Conservation (phyloP, 2,797 vertebrate genomes). For the Sphenodon punctatus region DNA sequence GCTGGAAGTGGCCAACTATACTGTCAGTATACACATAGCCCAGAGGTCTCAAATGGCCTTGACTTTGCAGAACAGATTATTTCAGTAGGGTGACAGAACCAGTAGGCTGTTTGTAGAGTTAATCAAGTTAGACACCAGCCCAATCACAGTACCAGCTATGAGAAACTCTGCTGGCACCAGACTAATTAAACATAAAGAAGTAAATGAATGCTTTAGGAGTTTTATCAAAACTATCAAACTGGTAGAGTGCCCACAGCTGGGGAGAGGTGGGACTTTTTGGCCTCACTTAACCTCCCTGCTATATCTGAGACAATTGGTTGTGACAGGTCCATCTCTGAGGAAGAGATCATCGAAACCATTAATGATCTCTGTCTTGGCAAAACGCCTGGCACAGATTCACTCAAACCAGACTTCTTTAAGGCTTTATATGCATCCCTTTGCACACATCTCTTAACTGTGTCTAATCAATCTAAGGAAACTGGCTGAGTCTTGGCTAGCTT, state of each 20-base stretch:
- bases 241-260: slow-evolving; percentile 41
- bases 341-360: slow-evolving; percentile 52
- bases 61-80: slow-evolving; percentile 57
- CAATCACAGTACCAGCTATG: slow-evolving; percentile 38
- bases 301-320: slow-evolving; percentile 61
- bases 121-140: slow-evolving; percentile 46
- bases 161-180: slow-evolving; percentile 44
- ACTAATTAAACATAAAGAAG: slow-evolving; percentile 61
- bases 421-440: slow-evolving; percentile 31
- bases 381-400: slow-evolving; percentile 44
- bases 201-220: slow-evolving; percentile 57
- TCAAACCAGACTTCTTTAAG: slow-evolving; percentile 34
- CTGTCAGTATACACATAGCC: background rate
- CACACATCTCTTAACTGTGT: background rate
- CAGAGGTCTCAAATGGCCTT: slow-evolving; percentile 47
- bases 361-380: slow-evolving; percentile 52
- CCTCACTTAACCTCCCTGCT: slow-evolving; percentile 63
- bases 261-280: slow-evolving; percentile 61
- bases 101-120: slow-evolving; percentile 19
- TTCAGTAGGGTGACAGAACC: slow-evolving; percentile 45
- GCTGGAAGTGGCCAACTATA: slow-evolving; percentile 1
- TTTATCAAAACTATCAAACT: slow-evolving; percentile 53
- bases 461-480: background rate
- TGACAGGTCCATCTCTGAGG: slow-evolving; percentile 51
- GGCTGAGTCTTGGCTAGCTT: background rate